These are phyloP conservation scores for Acanthopleura granulata DNA, from an alignment of 2,888 invertebrate species.

Conservation along the genomic window DNA sequence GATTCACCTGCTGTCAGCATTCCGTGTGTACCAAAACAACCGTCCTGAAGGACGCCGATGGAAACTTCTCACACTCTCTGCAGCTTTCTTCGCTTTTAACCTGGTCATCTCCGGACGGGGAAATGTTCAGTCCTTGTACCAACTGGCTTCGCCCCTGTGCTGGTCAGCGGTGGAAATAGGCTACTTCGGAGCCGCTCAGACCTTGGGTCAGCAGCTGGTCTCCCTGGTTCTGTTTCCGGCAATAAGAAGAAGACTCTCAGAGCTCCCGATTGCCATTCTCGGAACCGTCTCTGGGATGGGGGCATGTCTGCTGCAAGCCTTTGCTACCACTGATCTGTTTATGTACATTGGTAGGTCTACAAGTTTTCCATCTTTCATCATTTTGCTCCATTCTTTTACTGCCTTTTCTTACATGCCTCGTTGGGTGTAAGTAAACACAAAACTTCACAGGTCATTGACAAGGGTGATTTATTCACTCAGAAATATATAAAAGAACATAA, in stretches of 20 bases:
- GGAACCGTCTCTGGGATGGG: neutral
- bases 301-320: neutral
- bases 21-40: neutral
- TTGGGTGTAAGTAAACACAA: no score
- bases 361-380: neutral
- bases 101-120: neutral
- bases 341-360: neutral
- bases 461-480: no score
- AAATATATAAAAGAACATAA: no score
- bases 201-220: neutral
- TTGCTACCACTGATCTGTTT: neutral
- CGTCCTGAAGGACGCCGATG: neutral
- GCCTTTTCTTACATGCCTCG: no score
- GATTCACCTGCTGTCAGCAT: neutral
- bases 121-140: neutral
- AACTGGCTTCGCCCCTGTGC: neutral
- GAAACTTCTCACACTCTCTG: neutral
- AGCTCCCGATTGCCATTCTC: neutral
- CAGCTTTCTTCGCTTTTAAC: neutral
- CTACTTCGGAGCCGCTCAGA: constrained; percentile 11
- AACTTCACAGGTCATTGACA: no score
- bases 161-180: constrained; percentile 5
- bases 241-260: neutral
- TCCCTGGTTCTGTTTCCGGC: neutral
- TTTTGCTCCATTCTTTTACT: no score